Conservation (phyloP, 1,140 invertebrate species). For the Ruditapes philippinarum region DNA sequence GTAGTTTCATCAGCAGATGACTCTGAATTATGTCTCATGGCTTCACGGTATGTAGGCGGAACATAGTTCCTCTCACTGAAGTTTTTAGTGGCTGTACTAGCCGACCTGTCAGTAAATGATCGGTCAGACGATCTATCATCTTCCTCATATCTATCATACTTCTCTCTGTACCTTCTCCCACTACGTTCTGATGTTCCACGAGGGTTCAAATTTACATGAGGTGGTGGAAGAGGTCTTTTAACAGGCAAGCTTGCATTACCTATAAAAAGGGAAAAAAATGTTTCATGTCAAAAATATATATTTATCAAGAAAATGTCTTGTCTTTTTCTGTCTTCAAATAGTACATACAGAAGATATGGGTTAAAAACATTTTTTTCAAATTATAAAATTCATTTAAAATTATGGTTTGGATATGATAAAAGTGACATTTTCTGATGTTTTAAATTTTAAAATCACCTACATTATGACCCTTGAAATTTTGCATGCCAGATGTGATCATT, state of each 20-base stretch:
- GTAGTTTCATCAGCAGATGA: slow-evolving; percentile 50
- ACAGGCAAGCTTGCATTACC: slow-evolving; percentile 60
- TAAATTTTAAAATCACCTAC: too few relatives aligned
- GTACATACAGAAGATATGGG: too few relatives aligned
- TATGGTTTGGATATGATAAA: too few relatives aligned
- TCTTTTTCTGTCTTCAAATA: too few relatives aligned
- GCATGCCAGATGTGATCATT: too few relatives aligned
- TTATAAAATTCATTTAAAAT: too few relatives aligned
- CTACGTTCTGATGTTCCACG: slow-evolving; percentile 21
- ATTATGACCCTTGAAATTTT: too few relatives aligned
- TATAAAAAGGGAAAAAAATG: slow-evolving; percentile 18
- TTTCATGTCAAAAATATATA: too few relatives aligned
- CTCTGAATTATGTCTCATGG: slow-evolving; percentile 51
- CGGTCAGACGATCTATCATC: slow-evolving; percentile 19
- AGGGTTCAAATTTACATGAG: slow-evolving; percentile 24
- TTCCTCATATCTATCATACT: slow-evolving; percentile 9
- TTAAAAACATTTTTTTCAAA: too few relatives aligned
- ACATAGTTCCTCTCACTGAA: slow-evolving; percentile 61
- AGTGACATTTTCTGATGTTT: too few relatives aligned
- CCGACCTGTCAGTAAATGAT: background rate
- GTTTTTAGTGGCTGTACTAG: slow-evolving; percentile 26
- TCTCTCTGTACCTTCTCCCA: slow-evolving; percentile 31
- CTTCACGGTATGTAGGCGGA: slow-evolving; percentile 64
- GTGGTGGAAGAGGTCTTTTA: slow-evolving; percentile 52
- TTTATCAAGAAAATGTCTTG: too few relatives aligned